These are phyloP conservation scores for Cotesia typhae DNA, from an alignment of 1,140 invertebrate species.

Conservation along the genomic window DNA sequence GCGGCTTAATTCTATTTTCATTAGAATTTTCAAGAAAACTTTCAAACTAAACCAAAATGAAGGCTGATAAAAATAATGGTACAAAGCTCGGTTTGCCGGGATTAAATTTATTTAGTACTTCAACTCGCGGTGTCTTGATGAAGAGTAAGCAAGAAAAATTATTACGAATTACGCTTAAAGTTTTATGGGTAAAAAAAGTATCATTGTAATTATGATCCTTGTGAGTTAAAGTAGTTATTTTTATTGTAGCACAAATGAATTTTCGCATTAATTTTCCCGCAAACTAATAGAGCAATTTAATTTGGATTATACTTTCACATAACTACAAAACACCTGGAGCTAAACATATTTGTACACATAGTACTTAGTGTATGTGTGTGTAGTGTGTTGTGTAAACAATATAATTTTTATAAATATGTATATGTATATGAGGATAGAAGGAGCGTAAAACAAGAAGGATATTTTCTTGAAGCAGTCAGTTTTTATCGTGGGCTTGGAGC, in stretches of 20 bases:
- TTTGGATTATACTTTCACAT: not conserved
- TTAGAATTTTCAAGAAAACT: constrained; percentile 10
- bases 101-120: no score
- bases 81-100: not conserved
- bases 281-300: constrained; percentile 14
- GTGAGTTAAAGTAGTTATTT: no score
- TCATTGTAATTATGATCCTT: no score
- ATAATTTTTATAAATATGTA: not conserved
- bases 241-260: no score
- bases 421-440: not conserved
- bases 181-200: no score
- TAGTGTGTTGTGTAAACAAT: no score
- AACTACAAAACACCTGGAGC: not conserved
- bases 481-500: constrained; percentile 26
- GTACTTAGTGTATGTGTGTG: not conserved
- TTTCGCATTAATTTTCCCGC: no score
- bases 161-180: no score
- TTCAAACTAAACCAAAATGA: constrained; percentile 9
- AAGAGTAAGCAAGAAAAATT: no score
- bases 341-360: not conserved
- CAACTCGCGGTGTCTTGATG: no score
- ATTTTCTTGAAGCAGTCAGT: constrained; percentile 26
- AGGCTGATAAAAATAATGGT: constrained; percentile 11
- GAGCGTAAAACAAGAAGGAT: constrained; percentile 1
- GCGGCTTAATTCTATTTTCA: not conserved